Evolutionary conservation across 2,113 vertebrate species (phyloP).

Genomic region (Chionomys nivalis): DNA sequence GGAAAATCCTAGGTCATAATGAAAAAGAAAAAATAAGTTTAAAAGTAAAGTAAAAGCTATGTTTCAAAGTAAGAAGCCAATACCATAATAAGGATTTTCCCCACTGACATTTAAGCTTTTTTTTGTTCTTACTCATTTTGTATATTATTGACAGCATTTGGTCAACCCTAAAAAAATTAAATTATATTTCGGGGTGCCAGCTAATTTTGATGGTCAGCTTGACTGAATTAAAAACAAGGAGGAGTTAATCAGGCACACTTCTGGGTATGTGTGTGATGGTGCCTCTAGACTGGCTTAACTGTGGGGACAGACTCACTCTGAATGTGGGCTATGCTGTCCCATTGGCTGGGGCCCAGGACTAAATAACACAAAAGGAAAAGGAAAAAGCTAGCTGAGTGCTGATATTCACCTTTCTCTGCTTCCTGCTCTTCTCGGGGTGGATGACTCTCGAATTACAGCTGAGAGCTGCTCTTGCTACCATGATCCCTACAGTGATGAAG

Average conservation of each 20-base stretch:
- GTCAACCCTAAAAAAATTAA: neutral
- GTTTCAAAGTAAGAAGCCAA: conserved; percentile 7
- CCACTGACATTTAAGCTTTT: neutral
- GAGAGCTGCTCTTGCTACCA: neutral
- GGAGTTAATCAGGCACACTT: neutral
- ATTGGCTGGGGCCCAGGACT: neutral
- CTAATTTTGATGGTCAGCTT: neutral
- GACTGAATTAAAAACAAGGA: neutral
- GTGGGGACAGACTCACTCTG: neutral
- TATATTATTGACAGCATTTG: conserved; percentile 21
- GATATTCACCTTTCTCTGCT: neutral
- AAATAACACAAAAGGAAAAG: neutral
- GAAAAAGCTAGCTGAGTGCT: neutral
- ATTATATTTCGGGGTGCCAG: neutral
- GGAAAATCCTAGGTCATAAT: conserved; percentile 90
- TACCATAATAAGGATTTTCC: neutral
- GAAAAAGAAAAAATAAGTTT: conserved; percentile 40
- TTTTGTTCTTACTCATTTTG: conserved; percentile 1
- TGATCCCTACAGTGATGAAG: neutral
- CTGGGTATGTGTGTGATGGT: neutral
- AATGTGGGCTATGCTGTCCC: too few species aligned
- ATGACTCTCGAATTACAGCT: neutral
- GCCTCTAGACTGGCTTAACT: neutral
- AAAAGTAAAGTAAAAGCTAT: conserved; percentile 25
- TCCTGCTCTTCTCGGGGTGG: neutral